Base-by-base conservation (phyloP, 2,113 vertebrate genomes). In the Anguilla japonica region DNA sequence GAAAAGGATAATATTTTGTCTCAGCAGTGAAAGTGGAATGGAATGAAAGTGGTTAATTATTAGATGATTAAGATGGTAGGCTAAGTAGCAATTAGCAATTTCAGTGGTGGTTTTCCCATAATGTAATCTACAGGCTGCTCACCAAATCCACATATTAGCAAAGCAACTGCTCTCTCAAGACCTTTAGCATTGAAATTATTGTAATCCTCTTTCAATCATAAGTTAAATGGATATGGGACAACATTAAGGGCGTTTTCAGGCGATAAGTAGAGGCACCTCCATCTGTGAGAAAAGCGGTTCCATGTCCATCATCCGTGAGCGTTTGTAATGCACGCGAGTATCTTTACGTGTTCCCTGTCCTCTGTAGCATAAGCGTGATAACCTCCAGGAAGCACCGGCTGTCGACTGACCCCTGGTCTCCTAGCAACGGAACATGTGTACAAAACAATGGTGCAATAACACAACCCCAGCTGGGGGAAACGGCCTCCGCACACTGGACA, bases 381-480 rank as follows among this genome's bases (percentile, higher is more conserved):
- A 92, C 92, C 84, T 93, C 86, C 71, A 87, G 87, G 87, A 91
- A 92, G 89, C 91, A 85, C 84, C 87, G 71, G 14, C 89, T 87
- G 43, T 83, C 84, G 83, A 56, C 88, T 29, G 86, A 92, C 89
- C 91, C 91, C 3, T 1, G 39, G 91, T 92, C 43, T 50, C 93
- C 86, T 88, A 88, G 94, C 93, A 94, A 93, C 93, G 1, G 34
- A 84, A 83, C 8, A 83, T 91, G 90, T 95, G 88, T 95, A 93
- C 92, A 93, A 89, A 92, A 92, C 90, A 92, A 93, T 34, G 71
- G n/a, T 75, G 71, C 71, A 75, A 34, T 91, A 94, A 87, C 0
- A 29, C 87, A 50, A 18, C 41, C 40, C 82, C 46, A 29, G 20
- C 20, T 22, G 46, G 85, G 80, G 80, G 85, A 46, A 80, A 13